These are phyloP conservation scores for Lucinisca nassula DNA, from an alignment of 2,888 invertebrate genomes.

Conservation along the genomic window DNA sequence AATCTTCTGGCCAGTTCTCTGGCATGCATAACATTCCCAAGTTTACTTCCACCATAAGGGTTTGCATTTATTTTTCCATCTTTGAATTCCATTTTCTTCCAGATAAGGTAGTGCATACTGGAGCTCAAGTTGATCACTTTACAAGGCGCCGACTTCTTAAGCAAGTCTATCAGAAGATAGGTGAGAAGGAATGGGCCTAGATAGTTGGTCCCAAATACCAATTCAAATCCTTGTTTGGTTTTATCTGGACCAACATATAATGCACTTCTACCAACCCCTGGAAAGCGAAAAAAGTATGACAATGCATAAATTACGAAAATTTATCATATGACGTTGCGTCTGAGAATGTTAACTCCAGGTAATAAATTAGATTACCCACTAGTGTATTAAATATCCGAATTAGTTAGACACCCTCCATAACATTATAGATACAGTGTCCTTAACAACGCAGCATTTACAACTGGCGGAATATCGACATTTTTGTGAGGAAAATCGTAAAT, in stretches of 20 bases:
- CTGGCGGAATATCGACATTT: too few relatives aligned
- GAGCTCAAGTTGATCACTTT: conserved; percentile 53
- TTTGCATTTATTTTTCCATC: conserved; percentile 19
- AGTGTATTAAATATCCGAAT: too few relatives aligned
- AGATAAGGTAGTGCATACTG: not conserved
- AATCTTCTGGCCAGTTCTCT: conserved; percentile 33
- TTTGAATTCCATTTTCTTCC: not conserved
- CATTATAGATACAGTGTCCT: too few relatives aligned
- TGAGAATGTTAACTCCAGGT: too few relatives aligned
- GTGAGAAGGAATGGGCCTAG: conserved; percentile 50
- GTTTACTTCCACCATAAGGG: conserved; percentile 32
- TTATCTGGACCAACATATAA: not conserved
- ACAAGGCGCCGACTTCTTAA: conserved; percentile 31
- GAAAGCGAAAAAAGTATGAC: not conserved
- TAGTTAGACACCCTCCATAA: too few relatives aligned
- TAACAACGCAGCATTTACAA: too few relatives aligned
- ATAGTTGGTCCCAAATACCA: conserved; percentile 52
- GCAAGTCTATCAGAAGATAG: conserved; percentile 32
- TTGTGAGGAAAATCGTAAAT: too few relatives aligned
- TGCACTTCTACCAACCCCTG: conserved; percentile 30
- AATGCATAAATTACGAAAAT: too few relatives aligned
- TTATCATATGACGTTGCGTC: too few relatives aligned
- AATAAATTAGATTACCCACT: too few relatives aligned
- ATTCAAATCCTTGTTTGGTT: conserved; percentile 46
- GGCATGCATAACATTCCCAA: conserved; percentile 55